Base-by-base conservation (phyloP, 2,888 invertebrate species). In the Capitulum mitella region DNA sequence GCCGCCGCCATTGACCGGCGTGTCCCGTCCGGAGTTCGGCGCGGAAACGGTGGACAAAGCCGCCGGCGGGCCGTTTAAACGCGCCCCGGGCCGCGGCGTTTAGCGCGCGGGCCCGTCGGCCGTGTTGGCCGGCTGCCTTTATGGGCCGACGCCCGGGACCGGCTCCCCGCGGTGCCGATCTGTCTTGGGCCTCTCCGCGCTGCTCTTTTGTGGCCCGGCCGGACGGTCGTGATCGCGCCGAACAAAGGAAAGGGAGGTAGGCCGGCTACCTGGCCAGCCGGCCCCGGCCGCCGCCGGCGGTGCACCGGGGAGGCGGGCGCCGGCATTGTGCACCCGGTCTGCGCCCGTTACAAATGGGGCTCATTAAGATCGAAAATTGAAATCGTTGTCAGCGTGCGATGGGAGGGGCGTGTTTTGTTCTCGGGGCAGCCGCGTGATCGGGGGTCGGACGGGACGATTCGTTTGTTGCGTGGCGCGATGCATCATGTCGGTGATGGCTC, bases 41-140 rank as follows among this genome's bases (percentile, higher is more conserved):
- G 34, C 64, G 64, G 64, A 64, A 64, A 64, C 34, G 64, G 34
- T 1, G 32, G 29, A 70, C 70, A 70, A 70, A 70, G 70, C 64
- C 40, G 70, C 19, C 34, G 32, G 19, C 32, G 12, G 64, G 34
- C 64, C 70, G 70, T 70, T 70, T 70, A 70, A 70, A 70, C 70
- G 1, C 34, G 64, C 64, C 22, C 14, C 70, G 37, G 8, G 70
- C 26, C 40, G 29, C 37, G 22, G 40, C 70, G 37, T 70, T 40
- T 26, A n/a, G 70, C 37, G 34, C 22, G 37, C 29, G n/a, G 40
- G 26, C 70, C 40, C 26, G 70, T 37, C 34, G 34, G 14, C 64
- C n/a, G 64, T 8, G 34, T 37, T 10, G 70, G 34, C 19, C 34
- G 40, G 26, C 5, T 26, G 19, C 70, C 22, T 70, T 70, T 37